phyloP scores from a whole-genome alignment of 1,140 invertebrate species.

The Halotydeus destructor region DNA sequence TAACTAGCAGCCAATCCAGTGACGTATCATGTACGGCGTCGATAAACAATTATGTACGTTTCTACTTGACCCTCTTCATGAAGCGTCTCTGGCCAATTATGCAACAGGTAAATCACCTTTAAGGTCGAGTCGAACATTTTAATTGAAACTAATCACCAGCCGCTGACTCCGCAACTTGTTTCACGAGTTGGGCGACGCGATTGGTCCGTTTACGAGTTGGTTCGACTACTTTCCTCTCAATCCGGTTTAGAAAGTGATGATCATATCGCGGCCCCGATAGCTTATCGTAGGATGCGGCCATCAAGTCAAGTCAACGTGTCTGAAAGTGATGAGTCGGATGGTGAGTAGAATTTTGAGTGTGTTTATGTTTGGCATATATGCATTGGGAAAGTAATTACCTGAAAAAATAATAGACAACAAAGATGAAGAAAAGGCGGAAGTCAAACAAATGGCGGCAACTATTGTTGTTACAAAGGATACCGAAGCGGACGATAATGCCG shows the following conservation, averaged over 20 bases:
- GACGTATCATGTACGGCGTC: not conserved
- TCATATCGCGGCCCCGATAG: conserved; percentile 6
- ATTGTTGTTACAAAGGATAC: too few species aligned
- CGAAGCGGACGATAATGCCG: too few species aligned
- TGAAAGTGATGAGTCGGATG: too few species aligned
- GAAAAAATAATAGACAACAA: too few species aligned
- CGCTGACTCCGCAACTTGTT: conserved; percentile 4
- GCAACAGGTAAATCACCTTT: conserved; percentile 2
- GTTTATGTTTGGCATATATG: too few species aligned
- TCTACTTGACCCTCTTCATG: conserved; percentile 6
- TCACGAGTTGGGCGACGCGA: not conserved
- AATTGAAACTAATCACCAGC: not conserved
- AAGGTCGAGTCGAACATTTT: not conserved
- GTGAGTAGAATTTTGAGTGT: too few species aligned
- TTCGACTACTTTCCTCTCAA: not conserved
- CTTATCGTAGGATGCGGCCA: too few species aligned
- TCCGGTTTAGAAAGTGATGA: conserved; percentile 3
- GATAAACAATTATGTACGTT: conserved; percentile 8
- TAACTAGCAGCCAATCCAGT: not conserved
- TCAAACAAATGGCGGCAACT: too few species aligned
- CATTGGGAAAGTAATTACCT: too few species aligned
- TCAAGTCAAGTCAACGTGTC: too few species aligned
- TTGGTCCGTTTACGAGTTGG: conserved; percentile 9
- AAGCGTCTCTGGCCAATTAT: conserved; percentile 7
- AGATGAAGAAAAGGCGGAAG: too few species aligned